Evolutionary conservation across 2,888 invertebrate species (phyloP), one percentile per base, ranked within the genome.

Genomic region (Coleophora deauratella): DNA sequence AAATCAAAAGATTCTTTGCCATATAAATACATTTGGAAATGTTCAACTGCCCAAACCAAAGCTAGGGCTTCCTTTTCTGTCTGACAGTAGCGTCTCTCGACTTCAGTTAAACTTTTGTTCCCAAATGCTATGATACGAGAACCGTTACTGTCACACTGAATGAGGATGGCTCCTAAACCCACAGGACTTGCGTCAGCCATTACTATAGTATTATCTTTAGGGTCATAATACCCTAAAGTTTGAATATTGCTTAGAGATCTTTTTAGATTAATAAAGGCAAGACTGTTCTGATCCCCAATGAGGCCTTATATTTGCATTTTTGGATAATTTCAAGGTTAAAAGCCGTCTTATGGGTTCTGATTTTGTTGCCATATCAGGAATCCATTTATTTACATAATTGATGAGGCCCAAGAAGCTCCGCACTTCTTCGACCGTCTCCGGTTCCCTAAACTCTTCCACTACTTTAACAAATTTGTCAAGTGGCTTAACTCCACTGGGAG

Each of bases 341-440:
- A 54, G 2, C 41, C 49, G 4, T n/a, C 42, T 41, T 1, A 57
- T n/a, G 3, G 56, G 56, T 36, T 56, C 57, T 12, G 52, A 53
- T 0, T 30, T 7, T 1, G 55, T 55, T 0, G 54, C 44, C 7
- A 52, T 10, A 38, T 58, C 42, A 0, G 53, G 55, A n/a, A 58
- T 48, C 55, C 58, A 54, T 38, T 55, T 55, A 1, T 33, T 33
- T 1, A 53, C 36, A 40, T 38, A 61, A 34, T 57, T 61, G 1
- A 58, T 41, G 0, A 62, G 21, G 0, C 59, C 59, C 1, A 60
- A 21, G 39, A 62, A 60, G 27, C 61, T 63, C 41, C 57, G 57
- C 0, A 59, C 2, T 37, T 60, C 59, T 10, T 41, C 52, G 4
- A 57, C 41, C 0, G 43, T 49, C 9, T 6, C 41, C 0, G 56